Evolutionary conservation across 2,888 invertebrate species (phyloP).

Genomic region (Orthosia incerta): DNA sequence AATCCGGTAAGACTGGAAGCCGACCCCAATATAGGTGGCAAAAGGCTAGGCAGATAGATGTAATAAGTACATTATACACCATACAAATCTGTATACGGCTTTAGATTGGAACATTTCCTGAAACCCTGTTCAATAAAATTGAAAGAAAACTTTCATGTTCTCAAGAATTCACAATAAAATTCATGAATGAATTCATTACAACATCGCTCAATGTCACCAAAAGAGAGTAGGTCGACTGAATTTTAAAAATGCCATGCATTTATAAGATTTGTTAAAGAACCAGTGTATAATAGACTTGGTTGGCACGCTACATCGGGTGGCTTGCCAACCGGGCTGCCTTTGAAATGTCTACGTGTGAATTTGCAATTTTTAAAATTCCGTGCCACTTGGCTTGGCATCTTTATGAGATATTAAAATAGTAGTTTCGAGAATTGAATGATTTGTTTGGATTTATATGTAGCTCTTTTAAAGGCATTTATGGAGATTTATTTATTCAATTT

Average conservation of each 20-base stretch:
- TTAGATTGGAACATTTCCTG: not conserved
- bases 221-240: slow-evolving; percentile 43
- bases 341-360: slow-evolving; percentile 55
- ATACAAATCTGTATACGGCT: too few relatives aligned
- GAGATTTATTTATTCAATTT: too few relatives aligned
- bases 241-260: slow-evolving; percentile 54
- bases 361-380: slow-evolving; percentile 50
- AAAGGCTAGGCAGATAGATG: too few relatives aligned
- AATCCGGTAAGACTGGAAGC: too few relatives aligned
- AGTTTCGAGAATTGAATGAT: slow-evolving; percentile 13
- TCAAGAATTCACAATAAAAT: slow-evolving; percentile 12
- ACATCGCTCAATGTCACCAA: slow-evolving; percentile 44
- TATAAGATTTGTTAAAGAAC: slow-evolving; percentile 56
- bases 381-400: slow-evolving; percentile 29
- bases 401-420: slow-evolving; percentile 17
- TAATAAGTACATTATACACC: too few relatives aligned
- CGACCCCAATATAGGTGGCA: too few relatives aligned
- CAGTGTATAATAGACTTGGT: slow-evolving; percentile 49
- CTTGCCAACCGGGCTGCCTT: slow-evolving; percentile 55
- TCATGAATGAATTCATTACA: slow-evolving; percentile 46
- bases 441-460: not conserved
- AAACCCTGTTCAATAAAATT: not conserved
- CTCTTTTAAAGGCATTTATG: too few relatives aligned
- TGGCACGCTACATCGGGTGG: slow-evolving; percentile 51
- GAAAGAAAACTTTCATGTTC: not conserved